Evolutionary conservation across 2,888 invertebrate species (phyloP), one percentile per base, ranked within the genome.

Genomic region (Drosophila diplacantha): DNA sequence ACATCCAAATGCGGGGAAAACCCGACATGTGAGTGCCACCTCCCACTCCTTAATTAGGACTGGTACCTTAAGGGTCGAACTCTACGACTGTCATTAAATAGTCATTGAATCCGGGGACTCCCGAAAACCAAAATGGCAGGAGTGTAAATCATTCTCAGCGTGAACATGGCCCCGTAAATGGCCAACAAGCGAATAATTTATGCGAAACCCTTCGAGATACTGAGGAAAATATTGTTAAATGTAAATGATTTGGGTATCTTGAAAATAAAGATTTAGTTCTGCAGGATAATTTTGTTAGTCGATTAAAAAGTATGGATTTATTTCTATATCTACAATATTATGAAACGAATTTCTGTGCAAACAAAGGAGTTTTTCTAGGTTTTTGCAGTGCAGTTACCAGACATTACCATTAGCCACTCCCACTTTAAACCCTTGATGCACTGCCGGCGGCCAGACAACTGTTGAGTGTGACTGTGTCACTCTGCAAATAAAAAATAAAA

Each of bases 141-240:
- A 22, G 37, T 39, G 54, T 54, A 60, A 65, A 67, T 69, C 57
- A 62, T 57, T 62, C 57, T 26, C 46, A 31, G 50, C 54, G 54
- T 20, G 51, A 39, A 32, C 43, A n/a, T 31, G 39, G 37, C 35
- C 24, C 29, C 49, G 41, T 49, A 61, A 68, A 61, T 61, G 50
- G 57, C 31, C 57, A 69, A 31, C 69, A 52, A 26, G 51, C 69
- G 50, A 69, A 69, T 69, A 63, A 63, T 69, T 69, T 54, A 69
- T 55, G 54, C 46, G 56, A 61, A 61, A 57, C 63, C 31, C 63
- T 69, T 55, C 12, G 24, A 22, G 8, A 31, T 12, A 39, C 29
- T 29, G 12, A 5, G 11, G 6, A 22, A 20, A 49, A 29, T 44
- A 18, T 26, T 4, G 4, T 29, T 0, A 2, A 18, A 6, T 26